Evolutionary conservation across 2,888 invertebrate genomes (phyloP).

Genomic region (Hypena proboscidalis): DNA sequence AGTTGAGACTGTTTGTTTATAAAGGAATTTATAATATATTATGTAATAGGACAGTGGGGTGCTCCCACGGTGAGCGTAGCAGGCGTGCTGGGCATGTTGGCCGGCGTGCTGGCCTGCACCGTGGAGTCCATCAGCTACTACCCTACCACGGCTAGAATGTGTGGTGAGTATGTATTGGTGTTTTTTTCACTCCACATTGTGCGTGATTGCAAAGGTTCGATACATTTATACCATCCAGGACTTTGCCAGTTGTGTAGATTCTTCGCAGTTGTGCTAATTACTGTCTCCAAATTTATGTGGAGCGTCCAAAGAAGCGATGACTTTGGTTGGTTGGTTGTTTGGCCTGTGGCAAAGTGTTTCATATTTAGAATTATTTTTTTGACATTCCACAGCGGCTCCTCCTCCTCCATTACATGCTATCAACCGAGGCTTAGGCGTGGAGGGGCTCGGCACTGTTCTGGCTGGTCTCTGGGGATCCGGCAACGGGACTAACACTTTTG

Average conservation of each 20-base stretch:
- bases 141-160: conserved; percentile 94
- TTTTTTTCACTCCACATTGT: not conserved
- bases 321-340: not conserved
- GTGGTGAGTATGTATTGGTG: conserved; percentile 75
- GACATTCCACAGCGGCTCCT: conserved; percentile 86
- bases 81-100: conserved; percentile 91
- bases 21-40: not conserved
- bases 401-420: conserved; percentile 95
- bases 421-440: conserved; percentile 93
- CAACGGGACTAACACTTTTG: conserved; percentile 95
- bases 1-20: too few species aligned
- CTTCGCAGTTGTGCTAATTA: too few species aligned
- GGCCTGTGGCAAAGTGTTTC: not conserved
- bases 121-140: conserved; percentile 95
- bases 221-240: too few species aligned
- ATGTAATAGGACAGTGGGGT: conserved; percentile 90
- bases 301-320: too few species aligned
- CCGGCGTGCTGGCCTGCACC: conserved; percentile 91
- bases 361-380: not conserved
- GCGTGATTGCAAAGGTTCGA: too few species aligned
- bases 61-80: conserved; percentile 89
- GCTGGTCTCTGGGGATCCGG: conserved; percentile 95
- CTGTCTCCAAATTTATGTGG: too few species aligned
- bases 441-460: conserved; percentile 93
- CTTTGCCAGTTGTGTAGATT: too few species aligned